Conservation (phyloP, 2,113 vertebrate species). For the Pachyramphus minor region DNA sequence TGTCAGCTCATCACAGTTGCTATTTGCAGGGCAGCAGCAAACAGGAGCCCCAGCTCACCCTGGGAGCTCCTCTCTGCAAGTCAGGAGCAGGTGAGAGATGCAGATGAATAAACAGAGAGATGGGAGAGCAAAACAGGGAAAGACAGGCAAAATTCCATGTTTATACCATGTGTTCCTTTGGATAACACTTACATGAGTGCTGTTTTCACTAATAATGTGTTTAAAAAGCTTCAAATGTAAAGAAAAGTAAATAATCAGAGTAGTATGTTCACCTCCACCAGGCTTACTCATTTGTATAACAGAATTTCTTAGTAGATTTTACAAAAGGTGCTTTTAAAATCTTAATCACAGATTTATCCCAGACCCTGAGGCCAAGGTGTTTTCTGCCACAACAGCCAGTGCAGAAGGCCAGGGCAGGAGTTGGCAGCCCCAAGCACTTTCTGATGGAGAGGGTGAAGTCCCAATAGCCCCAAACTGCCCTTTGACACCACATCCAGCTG, state of each 20-base stretch:
- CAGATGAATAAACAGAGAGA: neutral
- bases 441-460: neutral
- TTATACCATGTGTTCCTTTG: neutral
- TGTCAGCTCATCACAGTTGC: neutral
- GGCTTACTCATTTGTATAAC: neutral
- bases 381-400: neutral
- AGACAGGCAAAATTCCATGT: neutral
- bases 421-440: neutral
- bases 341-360: rapidly evolving
- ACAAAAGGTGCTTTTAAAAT: neutral
- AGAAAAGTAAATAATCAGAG: neutral
- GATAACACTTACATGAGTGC: neutral
- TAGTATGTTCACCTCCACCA: neutral
- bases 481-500: neutral
- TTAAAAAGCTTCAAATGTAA: neutral
- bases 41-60: neutral
- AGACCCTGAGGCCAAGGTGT: neutral
- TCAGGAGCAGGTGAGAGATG: neutral
- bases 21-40: neutral
- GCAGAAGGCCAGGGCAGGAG: neutral
- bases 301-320: neutral
- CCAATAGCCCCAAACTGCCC: neutral
- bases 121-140: neutral
- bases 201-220: neutral
- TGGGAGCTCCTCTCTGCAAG: neutral